phyloP scores from a whole-genome alignment of 1,140 invertebrate genomes.

The Cydia amplana region DNA sequence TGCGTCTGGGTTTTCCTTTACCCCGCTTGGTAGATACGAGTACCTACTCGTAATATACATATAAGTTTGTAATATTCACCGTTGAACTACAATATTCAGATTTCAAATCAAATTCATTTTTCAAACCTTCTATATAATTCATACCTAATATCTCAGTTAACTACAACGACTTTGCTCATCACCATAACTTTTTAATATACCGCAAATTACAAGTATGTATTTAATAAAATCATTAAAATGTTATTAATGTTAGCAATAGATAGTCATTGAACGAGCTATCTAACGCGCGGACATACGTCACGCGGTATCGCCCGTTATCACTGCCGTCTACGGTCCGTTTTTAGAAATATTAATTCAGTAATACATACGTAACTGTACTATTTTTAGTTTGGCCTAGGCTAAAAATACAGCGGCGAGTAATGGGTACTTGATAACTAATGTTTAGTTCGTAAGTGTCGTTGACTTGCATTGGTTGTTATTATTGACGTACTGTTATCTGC shows the following conservation, averaged over 20 bases:
- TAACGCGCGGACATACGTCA: conserved; percentile 62
- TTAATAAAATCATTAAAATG: background rate
- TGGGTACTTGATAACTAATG: conserved; percentile 75
- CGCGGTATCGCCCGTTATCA: conserved; percentile 71
- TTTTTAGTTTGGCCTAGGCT: conserved; percentile 77
- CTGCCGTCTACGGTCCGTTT: conserved; percentile 74
- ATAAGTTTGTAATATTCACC: no score
- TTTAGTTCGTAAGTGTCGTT: conserved; percentile 71
- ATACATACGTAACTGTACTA: conserved; percentile 71
- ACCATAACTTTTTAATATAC: background rate
- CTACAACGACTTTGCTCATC: background rate
- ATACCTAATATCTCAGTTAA: background rate
- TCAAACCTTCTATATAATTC: background rate
- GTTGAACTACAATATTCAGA: no score
- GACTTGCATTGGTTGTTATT: conserved; percentile 63
- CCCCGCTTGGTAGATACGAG: no score
- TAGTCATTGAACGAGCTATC: conserved; percentile 53
- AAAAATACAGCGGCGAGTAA: conserved; percentile 71
- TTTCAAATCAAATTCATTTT: no score
- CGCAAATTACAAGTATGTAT: conserved; percentile 1
- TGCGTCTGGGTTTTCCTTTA: no score
- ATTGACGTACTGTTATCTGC: conserved; percentile 29
- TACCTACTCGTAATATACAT: no score
- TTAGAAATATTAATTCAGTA: conserved; percentile 80
- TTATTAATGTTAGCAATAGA: conserved; percentile 18